phyloP scores from a whole-genome alignment of 2,888 invertebrate genomes.

The Lepidonotus clava region DNA sequence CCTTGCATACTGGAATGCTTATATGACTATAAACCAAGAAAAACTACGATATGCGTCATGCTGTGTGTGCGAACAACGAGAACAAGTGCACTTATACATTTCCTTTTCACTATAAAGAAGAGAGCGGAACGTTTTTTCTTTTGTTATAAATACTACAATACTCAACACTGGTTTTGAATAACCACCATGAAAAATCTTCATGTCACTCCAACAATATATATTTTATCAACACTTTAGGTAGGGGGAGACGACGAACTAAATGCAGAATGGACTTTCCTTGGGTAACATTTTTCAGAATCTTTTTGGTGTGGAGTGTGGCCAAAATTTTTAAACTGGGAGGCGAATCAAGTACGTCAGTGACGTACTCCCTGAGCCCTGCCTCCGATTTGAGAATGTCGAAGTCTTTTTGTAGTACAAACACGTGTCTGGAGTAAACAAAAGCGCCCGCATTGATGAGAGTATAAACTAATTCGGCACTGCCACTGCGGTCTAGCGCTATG shows the following conservation, averaged over 20 bases:
- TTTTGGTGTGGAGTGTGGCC: not conserved
- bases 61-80: no score
- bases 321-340: conserved; percentile 35
- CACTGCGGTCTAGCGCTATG: conserved; percentile 66
- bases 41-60: no score
- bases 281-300: not conserved
- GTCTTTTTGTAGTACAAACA: not conserved
- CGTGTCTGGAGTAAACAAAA: not conserved
- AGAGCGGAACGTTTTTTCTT: no score
- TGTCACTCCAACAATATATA: conserved; percentile 56
- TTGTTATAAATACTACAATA: no score
- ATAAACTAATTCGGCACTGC: not conserved
- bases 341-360: conserved; percentile 12
- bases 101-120: no score
- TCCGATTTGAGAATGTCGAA: not conserved
- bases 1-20: no score
- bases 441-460: conserved; percentile 48
- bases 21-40: no score
- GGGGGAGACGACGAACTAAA: not conserved
- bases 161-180: no score
- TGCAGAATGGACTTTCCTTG: conserved; percentile 17
- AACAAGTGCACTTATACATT: no score
- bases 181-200: no score
- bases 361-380: not conserved
- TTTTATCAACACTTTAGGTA: conserved; percentile 42